These are phyloP conservation scores for Pterocles orientalis DNA, from an alignment of 2,113 vertebrate species.

Conservation along the genomic window DNA sequence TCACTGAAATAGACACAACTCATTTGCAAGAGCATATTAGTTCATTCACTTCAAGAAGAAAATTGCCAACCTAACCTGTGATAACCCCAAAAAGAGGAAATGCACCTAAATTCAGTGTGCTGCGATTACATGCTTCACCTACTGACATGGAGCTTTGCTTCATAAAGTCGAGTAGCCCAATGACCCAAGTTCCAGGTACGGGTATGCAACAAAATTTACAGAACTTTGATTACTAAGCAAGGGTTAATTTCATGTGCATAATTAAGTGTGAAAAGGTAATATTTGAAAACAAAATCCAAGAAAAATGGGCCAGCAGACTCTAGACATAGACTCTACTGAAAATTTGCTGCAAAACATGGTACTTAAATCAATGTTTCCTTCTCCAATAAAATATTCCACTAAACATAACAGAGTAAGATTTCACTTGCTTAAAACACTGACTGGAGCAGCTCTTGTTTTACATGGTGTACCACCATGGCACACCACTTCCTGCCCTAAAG, in stretches of 20 bases:
- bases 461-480: neutral
- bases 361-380: neutral
- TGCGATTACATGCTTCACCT: neutral
- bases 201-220: neutral
- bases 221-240: neutral
- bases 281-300: neutral
- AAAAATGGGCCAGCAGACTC: neutral
- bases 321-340: neutral
- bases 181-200: neutral
- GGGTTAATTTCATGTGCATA: neutral
- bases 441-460: neutral
- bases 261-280: neutral
- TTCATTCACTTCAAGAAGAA: neutral
- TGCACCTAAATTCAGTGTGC: neutral
- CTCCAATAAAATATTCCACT: neutral
- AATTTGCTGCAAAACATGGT: neutral
- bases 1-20: neutral
- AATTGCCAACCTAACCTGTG: neutral
- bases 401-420: neutral
- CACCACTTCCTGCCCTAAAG: constrained; percentile 34
- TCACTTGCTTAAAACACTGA: neutral
- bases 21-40: neutral
- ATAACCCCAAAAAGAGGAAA: neutral
- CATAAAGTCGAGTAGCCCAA: neutral
- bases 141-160: neutral